Percentiles rank a stretch among this genome's conserved stretches.
phyloP scores from a whole-genome alignment of 2,888 invertebrate genomes.

The Lasioglossum figueresi region DNA sequence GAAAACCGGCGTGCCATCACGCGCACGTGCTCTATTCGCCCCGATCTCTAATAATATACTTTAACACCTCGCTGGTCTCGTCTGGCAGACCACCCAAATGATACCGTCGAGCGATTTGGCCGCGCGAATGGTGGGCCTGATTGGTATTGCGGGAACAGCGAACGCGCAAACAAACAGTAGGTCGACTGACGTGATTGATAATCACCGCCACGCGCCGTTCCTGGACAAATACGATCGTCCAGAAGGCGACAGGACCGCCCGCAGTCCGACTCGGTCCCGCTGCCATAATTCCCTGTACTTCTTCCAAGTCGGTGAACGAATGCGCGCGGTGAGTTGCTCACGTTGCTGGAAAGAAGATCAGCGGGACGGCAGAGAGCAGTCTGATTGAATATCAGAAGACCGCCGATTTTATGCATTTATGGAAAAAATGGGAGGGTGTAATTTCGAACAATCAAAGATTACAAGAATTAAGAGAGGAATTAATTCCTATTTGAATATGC shows the following conservation, averaged over 20 bases:
- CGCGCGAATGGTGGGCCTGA: constrained; percentile 56
- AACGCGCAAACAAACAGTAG: constrained; percentile 64
- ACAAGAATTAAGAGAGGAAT: no score
- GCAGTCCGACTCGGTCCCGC: constrained; percentile 34
- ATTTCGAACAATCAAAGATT: no score
- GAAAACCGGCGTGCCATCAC: constrained; percentile 55
- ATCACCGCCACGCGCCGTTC: constrained; percentile 78
- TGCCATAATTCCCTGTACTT: neutral
- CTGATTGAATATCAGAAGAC: neutral
- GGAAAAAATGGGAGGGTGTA: no score
- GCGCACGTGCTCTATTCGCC: constrained; percentile 65
- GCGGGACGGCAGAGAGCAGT: neutral
- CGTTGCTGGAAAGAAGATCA: neutral
- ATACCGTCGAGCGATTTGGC: constrained; percentile 42
- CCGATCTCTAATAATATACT: constrained; percentile 79
- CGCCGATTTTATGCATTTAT: no score
- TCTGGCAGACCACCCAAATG: constrained; percentile 76
- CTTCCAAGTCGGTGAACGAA: neutral
- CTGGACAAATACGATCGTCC: constrained; percentile 68
- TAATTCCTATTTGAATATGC: no score
- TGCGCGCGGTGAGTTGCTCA: neutral
- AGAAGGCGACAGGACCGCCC: constrained; percentile 74
- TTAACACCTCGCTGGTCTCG: constrained; percentile 74
- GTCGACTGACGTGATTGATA: constrained; percentile 80
- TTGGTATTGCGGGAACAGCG: constrained; percentile 74